A percentile compares a stretch with the other conserved stretches of the same genome.
phyloP scores from a whole-genome alignment of 2,113 vertebrate genomes.

The Myotis davidii region DNA sequence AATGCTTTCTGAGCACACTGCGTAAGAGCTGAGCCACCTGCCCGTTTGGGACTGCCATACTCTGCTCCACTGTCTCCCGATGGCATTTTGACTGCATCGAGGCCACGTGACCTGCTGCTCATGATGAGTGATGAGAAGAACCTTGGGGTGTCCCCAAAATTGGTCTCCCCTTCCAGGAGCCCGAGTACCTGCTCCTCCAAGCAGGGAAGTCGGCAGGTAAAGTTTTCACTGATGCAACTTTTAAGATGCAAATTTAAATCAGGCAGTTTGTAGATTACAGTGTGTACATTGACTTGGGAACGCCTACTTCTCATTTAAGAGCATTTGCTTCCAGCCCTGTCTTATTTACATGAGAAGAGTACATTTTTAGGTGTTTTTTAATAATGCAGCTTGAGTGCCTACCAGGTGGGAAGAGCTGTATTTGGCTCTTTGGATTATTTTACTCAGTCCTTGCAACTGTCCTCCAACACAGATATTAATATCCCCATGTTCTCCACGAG shows the following conservation, averaged over 20 bases:
- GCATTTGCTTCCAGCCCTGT: neutral
- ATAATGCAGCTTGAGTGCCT: neutral
- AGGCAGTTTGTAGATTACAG: neutral
- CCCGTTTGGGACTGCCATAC: slow-evolving; percentile 39
- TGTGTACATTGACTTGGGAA: neutral
- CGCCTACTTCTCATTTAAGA: neutral
- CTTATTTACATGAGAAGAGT: neutral
- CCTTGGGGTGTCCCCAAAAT: slow-evolving; percentile 91
- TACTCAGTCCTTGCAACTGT: neutral
- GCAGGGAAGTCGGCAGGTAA: slow-evolving; percentile 96
- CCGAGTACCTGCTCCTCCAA: slow-evolving; percentile 97
- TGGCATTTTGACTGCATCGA: slow-evolving; percentile 66
- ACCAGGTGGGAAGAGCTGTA: neutral
- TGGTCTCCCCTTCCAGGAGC: slow-evolving; percentile 94
- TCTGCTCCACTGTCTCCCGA: slow-evolving; percentile 46
- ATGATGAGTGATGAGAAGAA: slow-evolving; percentile 93
- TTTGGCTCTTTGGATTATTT: neutral
- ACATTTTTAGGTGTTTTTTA: neutral
- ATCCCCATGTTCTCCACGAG: neutral
- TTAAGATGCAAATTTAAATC: neutral
- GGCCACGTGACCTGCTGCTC: slow-evolving; percentile 47
- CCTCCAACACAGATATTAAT: neutral
- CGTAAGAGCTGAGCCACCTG: slow-evolving; percentile 59
- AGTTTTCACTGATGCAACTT: neutral
- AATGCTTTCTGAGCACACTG: slow-evolving; percentile 63